A percentile compares a stretch with the other conserved stretches of the same genome.
These are phyloP conservation scores for Cebus imitator DNA, from an alignment of 2,113 vertebrate genomes.

Conservation along the genomic window DNA sequence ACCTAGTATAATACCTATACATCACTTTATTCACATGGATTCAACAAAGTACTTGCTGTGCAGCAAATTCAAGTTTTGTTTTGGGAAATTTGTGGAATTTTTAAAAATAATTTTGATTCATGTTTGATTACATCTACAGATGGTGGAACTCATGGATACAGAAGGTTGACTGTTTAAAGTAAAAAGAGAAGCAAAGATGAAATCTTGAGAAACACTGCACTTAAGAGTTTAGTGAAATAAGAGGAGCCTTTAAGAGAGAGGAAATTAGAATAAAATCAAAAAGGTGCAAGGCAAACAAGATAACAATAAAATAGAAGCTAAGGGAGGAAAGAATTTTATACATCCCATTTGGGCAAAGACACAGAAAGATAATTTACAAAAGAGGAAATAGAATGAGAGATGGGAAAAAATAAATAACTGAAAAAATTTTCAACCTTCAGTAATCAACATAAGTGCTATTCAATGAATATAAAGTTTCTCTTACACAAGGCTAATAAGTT, in stretches of 20 bases:
- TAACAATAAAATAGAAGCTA: slow-evolving; percentile 44
- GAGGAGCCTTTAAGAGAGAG: background rate
- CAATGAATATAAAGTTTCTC: background rate
- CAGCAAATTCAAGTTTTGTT: background rate
- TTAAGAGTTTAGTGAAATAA: background rate
- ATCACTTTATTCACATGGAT: background rate
- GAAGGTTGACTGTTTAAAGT: background rate
- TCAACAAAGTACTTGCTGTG: background rate
- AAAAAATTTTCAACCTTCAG: background rate
- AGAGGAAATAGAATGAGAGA: background rate
- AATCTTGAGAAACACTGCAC: background rate
- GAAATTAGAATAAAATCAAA: background rate
- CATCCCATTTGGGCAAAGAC: background rate
- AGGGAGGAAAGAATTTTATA: slow-evolving; percentile 1
- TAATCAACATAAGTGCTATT: slow-evolving; percentile 24
- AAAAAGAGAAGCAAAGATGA: background rate
- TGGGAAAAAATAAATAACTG: background rate
- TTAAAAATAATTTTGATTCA: background rate
- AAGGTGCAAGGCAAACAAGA: background rate
- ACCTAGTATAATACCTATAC: background rate
- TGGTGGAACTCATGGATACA: background rate
- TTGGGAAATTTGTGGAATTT: background rate
- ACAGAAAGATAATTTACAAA: background rate
- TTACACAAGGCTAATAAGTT: background rate
- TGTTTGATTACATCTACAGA: background rate